Conservation (phyloP, 2,888 invertebrate genomes). For the Noctua janthe region DNA sequence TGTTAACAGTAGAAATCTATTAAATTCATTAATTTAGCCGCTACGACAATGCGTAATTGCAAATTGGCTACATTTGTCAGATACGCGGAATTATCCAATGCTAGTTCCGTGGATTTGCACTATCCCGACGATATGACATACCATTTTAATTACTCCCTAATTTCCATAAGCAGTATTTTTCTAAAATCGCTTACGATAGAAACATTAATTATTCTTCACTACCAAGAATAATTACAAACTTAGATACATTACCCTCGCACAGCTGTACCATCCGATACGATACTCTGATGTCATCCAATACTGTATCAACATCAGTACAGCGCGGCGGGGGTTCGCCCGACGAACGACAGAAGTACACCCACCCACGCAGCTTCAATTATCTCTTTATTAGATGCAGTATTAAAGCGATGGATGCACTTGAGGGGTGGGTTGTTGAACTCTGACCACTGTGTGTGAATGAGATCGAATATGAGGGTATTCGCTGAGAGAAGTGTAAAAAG, state of each 20-base stretch:
- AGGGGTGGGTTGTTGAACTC: slow-evolving; percentile 64
- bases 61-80: no score
- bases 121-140: no score
- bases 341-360: slow-evolving; percentile 50
- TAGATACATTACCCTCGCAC: slow-evolving; percentile 7
- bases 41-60: no score
- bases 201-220: neutral
- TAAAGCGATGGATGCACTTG: slow-evolving; percentile 68
- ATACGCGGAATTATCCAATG: no score
- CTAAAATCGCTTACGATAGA: neutral
- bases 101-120: no score
- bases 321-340: slow-evolving; percentile 38
- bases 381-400: slow-evolving; percentile 73
- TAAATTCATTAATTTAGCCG: no score
- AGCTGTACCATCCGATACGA: slow-evolving; percentile 18
- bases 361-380: slow-evolving; percentile 73
- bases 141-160: neutral
- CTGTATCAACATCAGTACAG: slow-evolving; percentile 17
- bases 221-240: slow-evolving; percentile 22
- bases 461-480: neutral
- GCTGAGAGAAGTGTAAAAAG: neutral
- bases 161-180: neutral
- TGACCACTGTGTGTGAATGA: slow-evolving; percentile 39
- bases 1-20: no score
- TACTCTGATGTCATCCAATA: slow-evolving; percentile 51